Percentiles rank a stretch among this genome's conserved stretches.
Evolutionary conservation across 53 echinoderm and acorn worm genomes (phyloP).

Genomic region (Holothuria leucospilota): DNA sequence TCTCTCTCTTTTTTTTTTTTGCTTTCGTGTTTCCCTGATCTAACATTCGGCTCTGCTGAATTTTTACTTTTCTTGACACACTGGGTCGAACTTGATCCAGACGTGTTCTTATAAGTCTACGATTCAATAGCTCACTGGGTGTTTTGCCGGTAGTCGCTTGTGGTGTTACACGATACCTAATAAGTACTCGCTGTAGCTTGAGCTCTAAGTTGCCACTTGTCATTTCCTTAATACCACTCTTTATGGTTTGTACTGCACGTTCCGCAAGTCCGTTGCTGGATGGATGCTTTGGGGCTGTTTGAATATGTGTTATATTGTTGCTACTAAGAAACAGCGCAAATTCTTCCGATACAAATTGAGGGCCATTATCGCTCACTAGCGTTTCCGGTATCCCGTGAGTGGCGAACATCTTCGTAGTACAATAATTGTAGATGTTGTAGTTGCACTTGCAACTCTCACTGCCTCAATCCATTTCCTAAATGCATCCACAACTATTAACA

Average conservation of each 20-base stretch:
- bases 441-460: not conserved
- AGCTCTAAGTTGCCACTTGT: conserved; percentile 30
- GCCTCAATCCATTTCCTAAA: conserved; percentile 40
- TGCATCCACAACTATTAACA: conserved; percentile 1
- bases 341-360: conserved; percentile 45
- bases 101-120: too few relatives aligned
- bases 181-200: conserved; percentile 54
- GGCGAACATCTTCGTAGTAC: conserved; percentile 56
- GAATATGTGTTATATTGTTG: conserved; percentile 37
- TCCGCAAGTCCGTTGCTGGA: conserved; percentile 58
- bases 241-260: conserved; percentile 62
- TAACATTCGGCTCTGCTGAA: too few relatives aligned
- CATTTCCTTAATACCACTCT: conserved; percentile 23
- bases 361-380: conserved; percentile 43
- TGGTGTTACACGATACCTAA: conserved; percentile 48
- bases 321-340: conserved; percentile 10
- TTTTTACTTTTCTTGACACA: too few relatives aligned
- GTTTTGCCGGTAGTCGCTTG: too few relatives aligned
- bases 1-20: too few relatives aligned
- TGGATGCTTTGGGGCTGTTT: conserved; percentile 62
- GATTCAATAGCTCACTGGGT: too few relatives aligned
- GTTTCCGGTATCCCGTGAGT: conserved; percentile 10
- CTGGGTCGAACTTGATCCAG: too few relatives aligned
- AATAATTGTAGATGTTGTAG: conserved; percentile 28
- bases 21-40: too few relatives aligned